Percentiles rank a stretch among this genome's conserved stretches.
Evolutionary conservation across 2,113 vertebrate species (phyloP).

Genomic region (Colinus virginianus): DNA sequence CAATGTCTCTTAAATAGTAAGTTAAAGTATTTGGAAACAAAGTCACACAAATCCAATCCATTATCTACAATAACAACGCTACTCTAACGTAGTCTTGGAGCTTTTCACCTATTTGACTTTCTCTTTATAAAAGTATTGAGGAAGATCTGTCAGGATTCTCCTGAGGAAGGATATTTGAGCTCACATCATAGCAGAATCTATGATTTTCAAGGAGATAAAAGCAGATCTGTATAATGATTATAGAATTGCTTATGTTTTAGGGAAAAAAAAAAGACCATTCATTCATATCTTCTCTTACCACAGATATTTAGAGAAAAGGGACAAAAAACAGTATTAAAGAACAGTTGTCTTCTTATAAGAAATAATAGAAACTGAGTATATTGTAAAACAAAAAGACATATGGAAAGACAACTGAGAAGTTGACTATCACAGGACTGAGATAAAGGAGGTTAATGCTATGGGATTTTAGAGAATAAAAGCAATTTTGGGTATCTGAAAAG

Average conservation of each 20-base stretch:
- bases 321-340: neutral
- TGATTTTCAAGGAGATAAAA: constrained; percentile 7
- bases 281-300: neutral
- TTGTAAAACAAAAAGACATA: neutral
- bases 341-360: neutral
- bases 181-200: neutral
- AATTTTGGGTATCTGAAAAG: neutral
- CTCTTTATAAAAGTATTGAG: neutral
- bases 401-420: neutral
- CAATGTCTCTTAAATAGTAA: neutral
- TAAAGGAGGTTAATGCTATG: neutral
- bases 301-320: neutral
- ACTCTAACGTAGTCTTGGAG: neutral
- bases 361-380: neutral
- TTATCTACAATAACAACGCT: neutral
- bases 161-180: neutral
- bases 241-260: neutral
- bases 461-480: neutral
- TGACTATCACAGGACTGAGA: neutral
- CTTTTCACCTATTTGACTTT: neutral
- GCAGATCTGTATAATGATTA: neutral
- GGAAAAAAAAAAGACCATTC: neutral
- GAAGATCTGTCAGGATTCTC: neutral
- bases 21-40: neutral
- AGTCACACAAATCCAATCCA: neutral